Evolutionary conservation across 1,140 invertebrate species (phyloP).

Genomic region (Phymastichus coffea): DNA sequence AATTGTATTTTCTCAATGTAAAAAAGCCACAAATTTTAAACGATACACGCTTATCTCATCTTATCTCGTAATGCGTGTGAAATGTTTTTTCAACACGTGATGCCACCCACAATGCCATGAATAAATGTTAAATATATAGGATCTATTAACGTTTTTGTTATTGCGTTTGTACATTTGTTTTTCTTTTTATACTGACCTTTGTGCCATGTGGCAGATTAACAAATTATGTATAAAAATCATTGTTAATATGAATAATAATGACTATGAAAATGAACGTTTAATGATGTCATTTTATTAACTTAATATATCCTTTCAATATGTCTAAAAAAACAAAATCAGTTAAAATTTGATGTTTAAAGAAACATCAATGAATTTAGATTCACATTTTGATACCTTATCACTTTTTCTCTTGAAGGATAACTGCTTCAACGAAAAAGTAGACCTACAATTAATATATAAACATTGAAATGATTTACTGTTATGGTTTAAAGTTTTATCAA

Average conservation of each 20-base stretch:
- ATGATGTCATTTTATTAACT: no score
- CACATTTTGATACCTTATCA: no score
- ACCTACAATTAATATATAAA: no score
- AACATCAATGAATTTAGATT: no score
- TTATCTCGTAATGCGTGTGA: slow-evolving; percentile 4
- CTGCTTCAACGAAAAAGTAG: no score
- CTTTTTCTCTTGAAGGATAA: no score
- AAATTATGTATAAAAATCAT: slow-evolving; percentile 50
- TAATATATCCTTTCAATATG: no score
- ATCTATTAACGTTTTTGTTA: slow-evolving; percentile 23
- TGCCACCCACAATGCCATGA: slow-evolving; percentile 24
- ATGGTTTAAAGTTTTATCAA: no score
- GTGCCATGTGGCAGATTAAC: slow-evolving; percentile 35
- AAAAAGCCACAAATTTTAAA: background rate
- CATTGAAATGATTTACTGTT: no score
- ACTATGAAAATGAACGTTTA: slow-evolving; percentile 26
- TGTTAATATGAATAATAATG: slow-evolving; percentile 39
- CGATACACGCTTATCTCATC: background rate
- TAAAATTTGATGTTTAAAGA: no score
- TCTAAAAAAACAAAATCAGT: no score
- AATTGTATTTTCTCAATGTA: background rate
- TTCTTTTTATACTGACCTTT: slow-evolving; percentile 42
- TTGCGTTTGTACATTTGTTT: slow-evolving; percentile 35
- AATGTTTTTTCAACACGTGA: background rate
- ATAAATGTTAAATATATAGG: slow-evolving; percentile 24